A percentile compares a stretch with the other conserved stretches of the same genome.
phyloP scores from a whole-genome alignment of 2,113 vertebrate genomes.

The Cavia porcellus region DNA sequence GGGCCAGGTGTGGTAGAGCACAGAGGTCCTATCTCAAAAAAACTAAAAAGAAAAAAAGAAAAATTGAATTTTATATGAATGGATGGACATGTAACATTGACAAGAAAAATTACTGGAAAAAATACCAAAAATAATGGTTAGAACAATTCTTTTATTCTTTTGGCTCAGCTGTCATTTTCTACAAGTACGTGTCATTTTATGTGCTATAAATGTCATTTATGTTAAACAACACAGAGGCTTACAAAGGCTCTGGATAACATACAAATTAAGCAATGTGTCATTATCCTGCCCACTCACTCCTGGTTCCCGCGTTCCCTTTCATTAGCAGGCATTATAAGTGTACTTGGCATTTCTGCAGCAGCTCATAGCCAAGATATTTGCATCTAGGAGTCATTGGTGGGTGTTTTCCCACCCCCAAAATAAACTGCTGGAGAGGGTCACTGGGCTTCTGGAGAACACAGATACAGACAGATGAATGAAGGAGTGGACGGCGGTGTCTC shows the following conservation, averaged over 20 bases:
- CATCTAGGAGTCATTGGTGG: background rate
- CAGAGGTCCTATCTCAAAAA: background rate
- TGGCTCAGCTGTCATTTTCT: background rate
- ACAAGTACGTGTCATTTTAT: background rate
- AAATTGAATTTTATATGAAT: background rate
- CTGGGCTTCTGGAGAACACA: background rate
- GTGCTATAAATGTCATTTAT: background rate
- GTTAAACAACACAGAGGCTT: background rate
- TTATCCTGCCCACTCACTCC: background rate
- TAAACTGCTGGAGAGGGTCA: background rate
- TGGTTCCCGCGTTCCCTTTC: background rate
- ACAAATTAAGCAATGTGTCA: background rate
- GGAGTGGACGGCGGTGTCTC: background rate
- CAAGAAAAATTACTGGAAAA: background rate
- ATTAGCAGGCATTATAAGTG: background rate
- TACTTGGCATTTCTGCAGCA: background rate
- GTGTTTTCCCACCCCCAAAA: background rate
- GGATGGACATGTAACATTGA: background rate
- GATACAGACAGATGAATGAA: too few species aligned
- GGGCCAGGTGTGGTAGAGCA: background rate
- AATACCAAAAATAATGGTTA: background rate
- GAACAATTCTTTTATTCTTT: slow-evolving; percentile 26
- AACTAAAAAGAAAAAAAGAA: background rate
- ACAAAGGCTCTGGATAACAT: background rate
- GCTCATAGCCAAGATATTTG: background rate